phyloP scores from a whole-genome alignment of 2,797 vertebrate species.

The Chiloscyllium punctatum region DNA sequence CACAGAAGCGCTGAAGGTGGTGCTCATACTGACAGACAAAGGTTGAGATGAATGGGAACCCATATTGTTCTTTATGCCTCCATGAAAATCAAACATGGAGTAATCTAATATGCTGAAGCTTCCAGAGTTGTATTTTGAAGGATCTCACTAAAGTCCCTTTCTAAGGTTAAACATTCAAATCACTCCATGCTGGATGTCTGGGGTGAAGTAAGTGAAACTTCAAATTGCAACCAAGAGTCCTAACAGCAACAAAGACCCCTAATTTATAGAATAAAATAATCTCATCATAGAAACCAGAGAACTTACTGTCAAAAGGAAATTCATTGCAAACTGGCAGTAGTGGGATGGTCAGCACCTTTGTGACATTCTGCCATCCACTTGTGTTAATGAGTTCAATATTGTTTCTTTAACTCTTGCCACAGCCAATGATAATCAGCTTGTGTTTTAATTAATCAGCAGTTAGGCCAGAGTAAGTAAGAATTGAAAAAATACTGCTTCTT shows the following conservation, averaged over 20 bases:
- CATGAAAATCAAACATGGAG: too few relatives aligned
- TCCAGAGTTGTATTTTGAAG: not conserved
- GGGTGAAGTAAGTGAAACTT: not conserved
- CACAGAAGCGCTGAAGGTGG: not conserved
- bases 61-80: not conserved
- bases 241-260: not conserved
- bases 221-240: not conserved
- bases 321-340: not conserved
- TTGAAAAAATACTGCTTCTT: not conserved
- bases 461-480: not conserved
- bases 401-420: not conserved
- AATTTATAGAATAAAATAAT: not conserved
- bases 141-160: not conserved
- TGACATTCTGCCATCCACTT: not conserved
- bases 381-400: not conserved
- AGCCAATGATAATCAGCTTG: not conserved
- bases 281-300: not conserved
- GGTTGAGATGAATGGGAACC: not conserved
- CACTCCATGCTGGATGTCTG: not conserved
- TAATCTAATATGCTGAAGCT: not conserved
- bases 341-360: not conserved
- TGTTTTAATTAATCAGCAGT: not conserved
- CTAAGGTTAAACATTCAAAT: not conserved
- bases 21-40: not conserved
- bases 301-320: not conserved